A percentile compares a stretch with the other conserved stretches of the same genome.
These are phyloP conservation scores for Onychomys arenicola DNA, from an alignment of 2,797 vertebrate species.

Conservation along the genomic window DNA sequence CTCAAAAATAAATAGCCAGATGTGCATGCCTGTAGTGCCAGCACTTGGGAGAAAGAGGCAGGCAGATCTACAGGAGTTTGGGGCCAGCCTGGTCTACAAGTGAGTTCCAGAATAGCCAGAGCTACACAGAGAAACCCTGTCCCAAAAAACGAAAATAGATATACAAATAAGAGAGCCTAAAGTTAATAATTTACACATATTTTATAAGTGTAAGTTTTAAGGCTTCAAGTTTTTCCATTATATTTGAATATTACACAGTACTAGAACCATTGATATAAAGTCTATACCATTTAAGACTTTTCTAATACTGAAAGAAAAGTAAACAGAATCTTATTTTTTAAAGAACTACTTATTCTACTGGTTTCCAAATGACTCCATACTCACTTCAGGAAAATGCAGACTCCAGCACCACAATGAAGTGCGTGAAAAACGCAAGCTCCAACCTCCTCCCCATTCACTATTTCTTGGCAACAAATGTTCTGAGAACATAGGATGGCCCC, in stretches of 20 bases:
- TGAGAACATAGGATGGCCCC: slow-evolving; percentile 97
- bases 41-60: background rate
- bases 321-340: background rate
- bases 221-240: background rate
- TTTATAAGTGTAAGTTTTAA: slow-evolving; percentile 30
- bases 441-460: slow-evolving; percentile 95
- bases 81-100: background rate
- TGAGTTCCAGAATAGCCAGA: background rate
- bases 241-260: slow-evolving; percentile 4
- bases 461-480: slow-evolving; percentile 95
- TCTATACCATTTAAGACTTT: slow-evolving; percentile 44
- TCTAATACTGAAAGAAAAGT: slow-evolving; percentile 27
- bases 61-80: background rate
- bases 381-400: slow-evolving; percentile 98
- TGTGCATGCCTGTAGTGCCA: background rate
- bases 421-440: slow-evolving; percentile 97
- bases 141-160: background rate
- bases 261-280: slow-evolving; percentile 34
- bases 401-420: slow-evolving; percentile 95
- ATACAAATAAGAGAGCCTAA: background rate
- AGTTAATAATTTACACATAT: background rate
- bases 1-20: background rate
- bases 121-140: background rate
- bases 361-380: slow-evolving; percentile 71
- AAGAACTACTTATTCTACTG: slow-evolving; percentile 5